Conservation (phyloP, 2,797 vertebrate species). For the Carapus acus region DNA sequence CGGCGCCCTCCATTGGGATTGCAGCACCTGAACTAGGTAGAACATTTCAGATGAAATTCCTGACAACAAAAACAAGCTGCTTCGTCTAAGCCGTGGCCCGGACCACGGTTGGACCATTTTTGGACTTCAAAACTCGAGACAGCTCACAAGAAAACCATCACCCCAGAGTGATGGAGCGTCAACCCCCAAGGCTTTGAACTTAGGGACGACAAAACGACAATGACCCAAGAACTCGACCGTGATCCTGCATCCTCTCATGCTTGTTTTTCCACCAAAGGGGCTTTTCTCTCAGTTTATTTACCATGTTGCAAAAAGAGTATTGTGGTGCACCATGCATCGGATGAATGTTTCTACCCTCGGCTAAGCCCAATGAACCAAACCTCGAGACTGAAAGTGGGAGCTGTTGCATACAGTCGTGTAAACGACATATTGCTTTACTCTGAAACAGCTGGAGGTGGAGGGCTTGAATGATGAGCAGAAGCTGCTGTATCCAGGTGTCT, state of each 20-base stretch:
- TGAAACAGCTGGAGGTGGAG: slow-evolving; percentile 41
- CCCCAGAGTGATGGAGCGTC: slow-evolving; percentile 22
- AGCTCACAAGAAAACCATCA: neutral
- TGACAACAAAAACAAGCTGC: slow-evolving; percentile 18
- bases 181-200: slow-evolving; percentile 20
- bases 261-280: slow-evolving; percentile 29
- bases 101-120: slow-evolving; percentile 4
- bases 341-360: slow-evolving; percentile 48
- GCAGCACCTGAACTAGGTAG: slow-evolving; percentile 18
- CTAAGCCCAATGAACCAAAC: slow-evolving; percentile 49
- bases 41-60: slow-evolving; percentile 27
- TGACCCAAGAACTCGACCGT: slow-evolving; percentile 20
- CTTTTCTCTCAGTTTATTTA: slow-evolving; percentile 38
- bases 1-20: slow-evolving; percentile 21
- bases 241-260: slow-evolving; percentile 44
- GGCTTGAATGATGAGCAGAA: slow-evolving; percentile 45
- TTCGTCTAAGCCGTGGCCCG: slow-evolving; percentile 5
- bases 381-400: slow-evolving; percentile 42
- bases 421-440: slow-evolving; percentile 43
- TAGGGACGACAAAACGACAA: slow-evolving; percentile 9
- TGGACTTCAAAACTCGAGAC: slow-evolving; percentile 14
- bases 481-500: slow-evolving; percentile 33
- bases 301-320: slow-evolving; percentile 52
- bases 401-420: slow-evolving; percentile 42
- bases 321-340: slow-evolving; percentile 41